Evolutionary conservation across 2,113 vertebrate species (phyloP).

Genomic region (Chamaea fasciata): DNA sequence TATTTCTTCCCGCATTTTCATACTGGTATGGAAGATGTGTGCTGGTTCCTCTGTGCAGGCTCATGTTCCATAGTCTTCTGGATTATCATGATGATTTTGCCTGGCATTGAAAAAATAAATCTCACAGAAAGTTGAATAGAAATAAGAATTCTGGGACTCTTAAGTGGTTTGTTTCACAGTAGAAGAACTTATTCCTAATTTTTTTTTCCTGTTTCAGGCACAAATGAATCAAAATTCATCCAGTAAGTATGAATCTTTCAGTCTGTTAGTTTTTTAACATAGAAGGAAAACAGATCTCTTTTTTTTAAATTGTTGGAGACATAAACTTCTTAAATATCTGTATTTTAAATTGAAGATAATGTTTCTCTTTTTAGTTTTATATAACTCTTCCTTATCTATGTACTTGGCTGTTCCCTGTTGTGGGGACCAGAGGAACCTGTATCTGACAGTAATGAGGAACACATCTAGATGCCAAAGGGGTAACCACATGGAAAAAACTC

Average conservation of each 20-base stretch:
- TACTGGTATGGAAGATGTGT: neutral
- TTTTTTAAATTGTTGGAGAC: neutral
- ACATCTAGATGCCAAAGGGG: neutral
- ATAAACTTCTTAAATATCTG: neutral
- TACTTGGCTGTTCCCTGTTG: neutral
- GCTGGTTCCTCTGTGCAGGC: neutral
- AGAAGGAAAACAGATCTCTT: neutral
- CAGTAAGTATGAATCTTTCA: conserved; percentile 82
- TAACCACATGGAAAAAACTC: neutral
- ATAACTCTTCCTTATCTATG: neutral
- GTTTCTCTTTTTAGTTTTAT: neutral
- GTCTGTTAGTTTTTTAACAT: neutral
- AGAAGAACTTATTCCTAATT: neutral
- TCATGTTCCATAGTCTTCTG: neutral
- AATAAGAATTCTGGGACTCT: neutral
- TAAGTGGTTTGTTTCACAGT: neutral
- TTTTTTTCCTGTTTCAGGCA: conserved; percentile 77
- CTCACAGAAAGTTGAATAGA: neutral
- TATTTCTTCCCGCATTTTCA: neutral
- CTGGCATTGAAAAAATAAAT: neutral
- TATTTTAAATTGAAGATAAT: neutral
- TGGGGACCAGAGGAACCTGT: neutral
- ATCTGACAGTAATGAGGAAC: neutral
- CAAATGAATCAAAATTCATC: conserved; percentile 91
- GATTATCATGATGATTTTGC: neutral